Conservation (phyloP, 2,113 vertebrate species). For the Dasyprocta punctata region DNA sequence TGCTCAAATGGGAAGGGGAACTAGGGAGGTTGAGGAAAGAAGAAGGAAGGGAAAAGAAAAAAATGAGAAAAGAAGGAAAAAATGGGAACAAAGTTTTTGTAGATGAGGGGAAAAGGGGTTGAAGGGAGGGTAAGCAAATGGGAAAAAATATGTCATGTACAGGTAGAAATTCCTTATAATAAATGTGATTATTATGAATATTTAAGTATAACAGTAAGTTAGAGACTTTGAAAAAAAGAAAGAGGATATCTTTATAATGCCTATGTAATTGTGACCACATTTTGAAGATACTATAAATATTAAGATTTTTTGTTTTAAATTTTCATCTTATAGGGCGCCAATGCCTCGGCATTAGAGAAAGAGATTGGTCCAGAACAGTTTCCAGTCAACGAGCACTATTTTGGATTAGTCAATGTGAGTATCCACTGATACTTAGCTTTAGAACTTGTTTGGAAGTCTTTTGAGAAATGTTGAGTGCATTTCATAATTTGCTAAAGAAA, state of each 20-base stretch:
- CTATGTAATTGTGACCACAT: neutral
- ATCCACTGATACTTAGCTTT: neutral
- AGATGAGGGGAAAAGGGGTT: neutral
- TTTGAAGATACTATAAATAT: neutral
- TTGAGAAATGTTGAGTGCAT: neutral
- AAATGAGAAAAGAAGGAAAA: neutral
- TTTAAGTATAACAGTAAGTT: neutral
- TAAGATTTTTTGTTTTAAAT: conserved; percentile 39
- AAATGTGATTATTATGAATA: neutral
- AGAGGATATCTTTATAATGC: neutral
- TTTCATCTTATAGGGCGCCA: conserved; percentile 88
- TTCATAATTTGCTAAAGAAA: conserved; percentile 6
- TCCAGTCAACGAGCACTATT: conserved; percentile 92
- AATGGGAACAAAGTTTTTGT: neutral
- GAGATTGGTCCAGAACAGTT: conserved; percentile 94
- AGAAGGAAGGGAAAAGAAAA: neutral
- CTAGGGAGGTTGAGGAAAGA: neutral
- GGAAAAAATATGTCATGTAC: neutral
- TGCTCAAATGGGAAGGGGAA: neutral
- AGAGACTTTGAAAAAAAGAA: neutral
- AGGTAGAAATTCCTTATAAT: neutral
- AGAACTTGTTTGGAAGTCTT: neutral
- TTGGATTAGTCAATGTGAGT: conserved; percentile 93
- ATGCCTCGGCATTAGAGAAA: conserved; percentile 95
- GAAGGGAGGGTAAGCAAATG: neutral